A percentile compares a stretch with the other conserved stretches of the same genome.
Evolutionary conservation across 2,888 invertebrate genomes (phyloP).

Genomic region (Amblyjoppa fuscipennis): DNA sequence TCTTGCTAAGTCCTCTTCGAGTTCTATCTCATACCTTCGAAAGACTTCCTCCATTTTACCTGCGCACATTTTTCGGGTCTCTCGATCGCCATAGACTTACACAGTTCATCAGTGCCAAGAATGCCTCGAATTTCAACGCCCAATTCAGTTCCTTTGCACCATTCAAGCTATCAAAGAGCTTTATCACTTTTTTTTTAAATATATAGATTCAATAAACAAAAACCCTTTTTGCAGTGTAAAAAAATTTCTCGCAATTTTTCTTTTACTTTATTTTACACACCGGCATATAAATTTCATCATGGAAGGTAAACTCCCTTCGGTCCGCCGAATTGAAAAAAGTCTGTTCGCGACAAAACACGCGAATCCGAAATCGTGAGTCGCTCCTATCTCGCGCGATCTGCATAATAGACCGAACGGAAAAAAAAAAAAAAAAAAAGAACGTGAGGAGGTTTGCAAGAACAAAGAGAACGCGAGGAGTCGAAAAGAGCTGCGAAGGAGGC

Average conservation of each 20-base stretch:
- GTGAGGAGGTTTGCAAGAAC: background rate
- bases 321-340: background rate
- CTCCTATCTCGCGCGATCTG: constrained; percentile 12
- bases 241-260: too few species aligned
- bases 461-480: constrained; percentile 20
- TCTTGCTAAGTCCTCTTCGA: background rate
- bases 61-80: too few species aligned
- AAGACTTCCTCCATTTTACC: background rate
- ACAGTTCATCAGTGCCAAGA: too few species aligned
- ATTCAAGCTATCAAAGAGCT: too few species aligned
- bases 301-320: background rate
- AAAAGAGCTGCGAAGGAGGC: constrained; percentile 34
- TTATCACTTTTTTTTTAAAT: too few species aligned
- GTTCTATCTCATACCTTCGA: background rate
- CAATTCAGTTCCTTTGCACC: too few species aligned
- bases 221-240: too few species aligned
- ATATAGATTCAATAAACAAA: too few species aligned
- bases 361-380: background rate
- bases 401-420: background rate
- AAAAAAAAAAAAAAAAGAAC: background rate
- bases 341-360: background rate
- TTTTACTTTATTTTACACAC: too few species aligned
- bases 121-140: too few species aligned
- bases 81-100: too few species aligned
- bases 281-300: background rate